These are phyloP conservation scores for Clunio marinus DNA, from an alignment of 2,888 invertebrate species.

Conservation along the genomic window DNA sequence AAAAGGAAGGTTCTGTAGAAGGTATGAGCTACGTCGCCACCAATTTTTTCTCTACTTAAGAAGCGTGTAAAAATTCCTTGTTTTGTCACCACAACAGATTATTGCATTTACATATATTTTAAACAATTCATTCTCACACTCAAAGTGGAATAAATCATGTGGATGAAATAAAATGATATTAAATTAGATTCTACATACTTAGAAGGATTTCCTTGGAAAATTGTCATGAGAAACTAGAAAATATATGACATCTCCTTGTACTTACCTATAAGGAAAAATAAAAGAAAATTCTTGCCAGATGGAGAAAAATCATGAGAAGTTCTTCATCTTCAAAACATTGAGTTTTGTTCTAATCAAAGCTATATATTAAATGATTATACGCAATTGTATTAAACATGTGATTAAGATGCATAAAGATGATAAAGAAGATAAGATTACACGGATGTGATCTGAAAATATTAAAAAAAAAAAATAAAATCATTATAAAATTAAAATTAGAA, in stretches of 20 bases:
- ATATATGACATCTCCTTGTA: slow-evolving; percentile 27
- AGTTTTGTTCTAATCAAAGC: not conserved
- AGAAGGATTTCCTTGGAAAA: no score
- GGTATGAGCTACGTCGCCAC: no score
- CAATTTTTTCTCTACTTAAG: no score
- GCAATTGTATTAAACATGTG: slow-evolving; percentile 37
- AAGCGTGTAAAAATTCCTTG: slow-evolving; percentile 1
- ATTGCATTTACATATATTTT: not conserved
- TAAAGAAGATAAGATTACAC: slow-evolving; percentile 10
- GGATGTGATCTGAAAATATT: slow-evolving; percentile 29
- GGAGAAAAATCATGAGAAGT: not conserved
- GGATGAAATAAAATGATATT: not conserved
- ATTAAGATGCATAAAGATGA: slow-evolving; percentile 23
- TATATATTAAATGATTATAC: slow-evolving; percentile 3
- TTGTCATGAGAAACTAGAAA: not conserved
- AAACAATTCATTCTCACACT: no score
- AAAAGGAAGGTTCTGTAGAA: no score
- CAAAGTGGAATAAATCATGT: slow-evolving; percentile 1
- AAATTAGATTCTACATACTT: no score
- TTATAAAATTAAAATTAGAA: slow-evolving; percentile 1
- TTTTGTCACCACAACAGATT: not conserved
- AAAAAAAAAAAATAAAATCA: slow-evolving; percentile 40
- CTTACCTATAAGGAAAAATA: slow-evolving; percentile 26
- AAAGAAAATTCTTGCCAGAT: slow-evolving; percentile 19
- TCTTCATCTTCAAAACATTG: not conserved